These are phyloP conservation scores for Lithobates sylvaticus DNA, from an alignment of 2,797 vertebrate genomes.

Conservation along the genomic window DNA sequence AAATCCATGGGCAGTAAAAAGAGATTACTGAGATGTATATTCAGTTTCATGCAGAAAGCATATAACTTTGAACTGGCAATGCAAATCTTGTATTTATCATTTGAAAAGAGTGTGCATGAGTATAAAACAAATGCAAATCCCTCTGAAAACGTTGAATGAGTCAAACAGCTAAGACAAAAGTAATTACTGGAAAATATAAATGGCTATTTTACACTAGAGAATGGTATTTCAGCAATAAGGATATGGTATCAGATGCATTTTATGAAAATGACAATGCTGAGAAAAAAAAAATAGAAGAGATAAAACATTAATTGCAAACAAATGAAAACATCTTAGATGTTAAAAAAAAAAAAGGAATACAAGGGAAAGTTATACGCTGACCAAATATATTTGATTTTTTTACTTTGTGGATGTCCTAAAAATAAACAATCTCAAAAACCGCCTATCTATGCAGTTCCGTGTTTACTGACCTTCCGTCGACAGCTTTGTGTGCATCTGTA, in stretches of 20 bases:
- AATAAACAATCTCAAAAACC: background rate
- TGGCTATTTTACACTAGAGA: background rate
- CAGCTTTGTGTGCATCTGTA: conserved; percentile 8
- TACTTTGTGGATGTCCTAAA: background rate
- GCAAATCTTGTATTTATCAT: conserved; percentile 10
- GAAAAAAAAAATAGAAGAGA: background rate
- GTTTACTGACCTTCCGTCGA: conserved; percentile 40
- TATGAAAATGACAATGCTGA: too few species aligned
- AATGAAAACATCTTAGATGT: background rate
- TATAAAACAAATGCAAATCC: background rate
- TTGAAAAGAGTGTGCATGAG: background rate
- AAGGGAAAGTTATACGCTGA: background rate
- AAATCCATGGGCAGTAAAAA: background rate
- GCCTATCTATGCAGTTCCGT: background rate
- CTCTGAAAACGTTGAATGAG: background rate
- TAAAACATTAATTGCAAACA: background rate
- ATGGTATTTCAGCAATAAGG: too few species aligned
- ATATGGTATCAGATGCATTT: background rate
- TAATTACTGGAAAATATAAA: background rate
- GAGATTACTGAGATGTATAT: background rate
- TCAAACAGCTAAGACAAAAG: background rate
- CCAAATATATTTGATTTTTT: background rate
- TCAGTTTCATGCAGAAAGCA: background rate
- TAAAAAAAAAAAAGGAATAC: background rate
- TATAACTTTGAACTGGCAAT: background rate